Conservation (phyloP, 2,888 invertebrate genomes). For the Noctua janthe region DNA sequence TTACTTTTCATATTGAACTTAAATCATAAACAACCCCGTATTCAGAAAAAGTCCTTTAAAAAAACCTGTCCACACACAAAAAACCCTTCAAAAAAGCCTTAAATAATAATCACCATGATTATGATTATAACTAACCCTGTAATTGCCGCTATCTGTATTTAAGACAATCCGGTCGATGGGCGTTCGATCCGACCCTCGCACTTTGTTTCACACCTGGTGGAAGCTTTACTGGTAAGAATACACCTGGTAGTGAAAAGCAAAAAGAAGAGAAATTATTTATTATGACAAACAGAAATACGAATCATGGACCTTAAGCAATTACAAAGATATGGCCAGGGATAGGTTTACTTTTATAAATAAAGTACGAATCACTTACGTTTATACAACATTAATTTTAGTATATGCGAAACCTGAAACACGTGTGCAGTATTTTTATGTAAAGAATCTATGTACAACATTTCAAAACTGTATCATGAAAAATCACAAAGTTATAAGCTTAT, state of each 20-base stretch:
- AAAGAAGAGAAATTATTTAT: not conserved
- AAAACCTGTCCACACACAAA: not conserved
- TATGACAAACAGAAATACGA: not conserved
- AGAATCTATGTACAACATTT: no score
- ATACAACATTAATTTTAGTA: no score
- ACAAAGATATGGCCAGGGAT: not conserved
- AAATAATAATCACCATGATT: slow-evolving; percentile 69
- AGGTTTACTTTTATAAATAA: not conserved
- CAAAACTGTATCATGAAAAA: no score
- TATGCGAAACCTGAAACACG: no score
- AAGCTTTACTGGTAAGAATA: slow-evolving; percentile 44
- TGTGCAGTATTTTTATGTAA: no score
- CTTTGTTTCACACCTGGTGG: slow-evolving; percentile 60
- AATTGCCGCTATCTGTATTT: slow-evolving; percentile 81
- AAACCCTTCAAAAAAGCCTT: not conserved
- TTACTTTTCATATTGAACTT: not conserved
- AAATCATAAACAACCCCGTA: not conserved
- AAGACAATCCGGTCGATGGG: slow-evolving; percentile 75
- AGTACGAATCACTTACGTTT: not conserved
- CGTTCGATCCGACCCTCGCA: slow-evolving; percentile 70
- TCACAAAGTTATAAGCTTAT: no score
- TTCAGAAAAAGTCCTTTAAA: not conserved
- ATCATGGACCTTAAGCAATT: not conserved
- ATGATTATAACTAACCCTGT: slow-evolving; percentile 72
- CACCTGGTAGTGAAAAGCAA: slow-evolving; percentile 53